phyloP scores from a whole-genome alignment of 1,140 invertebrate genomes.

The Sitophilus oryzae region DNA sequence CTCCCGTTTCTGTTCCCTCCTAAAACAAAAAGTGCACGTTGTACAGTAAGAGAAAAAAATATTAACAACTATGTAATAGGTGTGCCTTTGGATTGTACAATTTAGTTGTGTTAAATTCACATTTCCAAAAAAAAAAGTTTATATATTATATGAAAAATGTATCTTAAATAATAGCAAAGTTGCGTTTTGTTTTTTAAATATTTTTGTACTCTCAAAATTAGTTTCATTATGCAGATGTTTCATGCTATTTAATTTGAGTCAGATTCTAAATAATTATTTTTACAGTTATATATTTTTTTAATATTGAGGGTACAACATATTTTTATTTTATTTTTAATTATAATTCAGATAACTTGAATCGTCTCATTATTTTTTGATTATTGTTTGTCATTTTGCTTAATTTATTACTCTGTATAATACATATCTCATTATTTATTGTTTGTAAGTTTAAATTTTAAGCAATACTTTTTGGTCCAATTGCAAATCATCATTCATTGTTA shows the following conservation, averaged over 20 bases:
- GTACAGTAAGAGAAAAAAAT: conserved; percentile 28
- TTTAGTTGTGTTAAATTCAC: conserved; percentile 28
- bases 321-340: too few relatives aligned
- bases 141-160: conserved; percentile 3
- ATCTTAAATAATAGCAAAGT: background rate
- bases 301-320: background rate
- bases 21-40: background rate
- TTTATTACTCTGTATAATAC: too few relatives aligned
- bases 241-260: too few relatives aligned
- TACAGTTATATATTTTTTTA: too few relatives aligned
- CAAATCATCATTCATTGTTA: conserved; percentile 29
- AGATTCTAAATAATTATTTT: too few relatives aligned
- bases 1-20: background rate
- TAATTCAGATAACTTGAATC: too few relatives aligned
- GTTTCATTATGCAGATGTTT: too few relatives aligned
- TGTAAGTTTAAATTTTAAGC: conserved; percentile 18
- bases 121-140: conserved; percentile 22
- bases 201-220: background rate
- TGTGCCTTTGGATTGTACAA: conserved; percentile 42
- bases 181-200: background rate
- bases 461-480: conserved; percentile 29
- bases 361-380: too few relatives aligned
- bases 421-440: conserved; percentile 27
- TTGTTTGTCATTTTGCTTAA: too few relatives aligned
- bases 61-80: conserved; percentile 32